Conservation (phyloP, 2,888 invertebrate genomes). For the Piscicola geometra region DNA sequence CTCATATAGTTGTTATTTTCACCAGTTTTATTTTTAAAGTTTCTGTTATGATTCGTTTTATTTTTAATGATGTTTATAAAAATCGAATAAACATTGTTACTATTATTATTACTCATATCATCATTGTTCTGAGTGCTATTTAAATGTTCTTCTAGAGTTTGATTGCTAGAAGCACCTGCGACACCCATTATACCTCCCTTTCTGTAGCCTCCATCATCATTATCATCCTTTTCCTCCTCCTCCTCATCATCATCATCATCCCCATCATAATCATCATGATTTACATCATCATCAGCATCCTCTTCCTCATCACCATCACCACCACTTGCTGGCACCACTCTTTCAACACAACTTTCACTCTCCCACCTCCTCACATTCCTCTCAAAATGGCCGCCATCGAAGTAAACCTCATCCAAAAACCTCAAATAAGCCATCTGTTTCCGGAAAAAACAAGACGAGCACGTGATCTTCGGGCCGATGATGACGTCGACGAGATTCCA, state of each 20-base stretch:
- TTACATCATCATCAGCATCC: neutral
- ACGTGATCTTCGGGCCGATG: neutral
- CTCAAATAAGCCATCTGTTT: constrained; percentile 20
- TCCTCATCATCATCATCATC: neutral
- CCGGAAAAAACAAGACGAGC: constrained; percentile 1
- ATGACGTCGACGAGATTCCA: constrained; percentile 23
- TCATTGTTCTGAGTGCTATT: no score
- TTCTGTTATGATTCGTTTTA: no score
- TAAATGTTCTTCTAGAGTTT: no score
- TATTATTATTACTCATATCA: no score
- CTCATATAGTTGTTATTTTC: no score
- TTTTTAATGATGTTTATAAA: no score
- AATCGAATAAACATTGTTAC: no score
- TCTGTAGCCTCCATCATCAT: neutral
- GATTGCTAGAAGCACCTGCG: no score
- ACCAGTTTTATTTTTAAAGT: no score
- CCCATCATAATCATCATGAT: neutral
- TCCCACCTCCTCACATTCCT: constrained; percentile 8
- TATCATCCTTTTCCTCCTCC: neutral
- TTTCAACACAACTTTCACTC: neutral
- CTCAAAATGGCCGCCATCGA: constrained; percentile 1
- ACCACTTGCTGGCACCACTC: neutral
- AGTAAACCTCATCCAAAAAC: constrained; percentile 25
- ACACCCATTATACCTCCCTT: no score
- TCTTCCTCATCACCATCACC: constrained; percentile 1